These are phyloP conservation scores for Perdita meconis DNA, from an alignment of 2,888 invertebrate species.

Conservation along the genomic window DNA sequence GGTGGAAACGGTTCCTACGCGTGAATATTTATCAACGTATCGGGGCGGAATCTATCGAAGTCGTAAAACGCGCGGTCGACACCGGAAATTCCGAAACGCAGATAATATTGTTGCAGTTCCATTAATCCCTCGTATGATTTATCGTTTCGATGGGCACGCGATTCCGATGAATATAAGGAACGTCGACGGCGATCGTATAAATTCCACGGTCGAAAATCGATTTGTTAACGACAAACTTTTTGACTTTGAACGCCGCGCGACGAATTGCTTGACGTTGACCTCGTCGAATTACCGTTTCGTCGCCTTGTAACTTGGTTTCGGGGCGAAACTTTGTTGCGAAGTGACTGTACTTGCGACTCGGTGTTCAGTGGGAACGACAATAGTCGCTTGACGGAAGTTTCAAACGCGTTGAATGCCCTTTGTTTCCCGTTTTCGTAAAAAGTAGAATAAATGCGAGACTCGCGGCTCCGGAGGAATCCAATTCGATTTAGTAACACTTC, in stretches of 20 bases:
- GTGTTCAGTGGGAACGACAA: slow-evolving; percentile 9
- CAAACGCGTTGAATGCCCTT: slow-evolving; percentile 7
- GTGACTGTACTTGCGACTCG: slow-evolving; percentile 5
- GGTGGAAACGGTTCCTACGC: slow-evolving; percentile 1
- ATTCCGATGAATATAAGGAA: slow-evolving; percentile 50
- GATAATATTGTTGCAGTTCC: slow-evolving; percentile 62
- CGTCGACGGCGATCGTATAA: slow-evolving; percentile 11
- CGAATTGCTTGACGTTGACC: background rate
- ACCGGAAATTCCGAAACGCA: slow-evolving; percentile 39
- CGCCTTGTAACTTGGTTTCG: background rate
- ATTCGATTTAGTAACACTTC: too few relatives aligned
- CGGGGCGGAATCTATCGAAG: slow-evolving; percentile 31
- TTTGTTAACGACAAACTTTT: slow-evolving; percentile 14
- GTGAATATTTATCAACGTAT: slow-evolving; percentile 35
- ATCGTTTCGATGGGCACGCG: slow-evolving; percentile 37
- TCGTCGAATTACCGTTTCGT: slow-evolving; percentile 2
- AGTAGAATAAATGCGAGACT: background rate
- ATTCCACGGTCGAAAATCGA: slow-evolving; percentile 20
- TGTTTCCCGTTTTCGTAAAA: background rate
- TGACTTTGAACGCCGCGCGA: background rate
- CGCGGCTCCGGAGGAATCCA: too few relatives aligned
- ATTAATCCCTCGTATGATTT: slow-evolving; percentile 62
- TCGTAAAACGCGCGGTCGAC: slow-evolving; percentile 45
- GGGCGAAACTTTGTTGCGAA: background rate
- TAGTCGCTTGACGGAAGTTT: slow-evolving; percentile 11